These are phyloP conservation scores for Triplophysa rosa DNA, from an alignment of 2,113 vertebrate genomes.

Conservation along the genomic window DNA sequence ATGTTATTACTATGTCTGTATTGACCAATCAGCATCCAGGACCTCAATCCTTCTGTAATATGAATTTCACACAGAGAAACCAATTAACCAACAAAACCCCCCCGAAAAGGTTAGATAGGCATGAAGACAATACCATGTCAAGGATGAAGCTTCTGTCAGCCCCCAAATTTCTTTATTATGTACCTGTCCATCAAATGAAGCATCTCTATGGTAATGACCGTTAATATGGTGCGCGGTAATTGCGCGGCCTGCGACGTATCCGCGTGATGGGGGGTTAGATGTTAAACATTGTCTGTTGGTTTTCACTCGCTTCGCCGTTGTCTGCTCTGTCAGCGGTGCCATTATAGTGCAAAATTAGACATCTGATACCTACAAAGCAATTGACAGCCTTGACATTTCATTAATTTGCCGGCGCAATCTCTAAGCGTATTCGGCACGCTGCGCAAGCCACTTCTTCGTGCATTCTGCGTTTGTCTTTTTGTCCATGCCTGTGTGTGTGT, in stretches of 20 bases:
- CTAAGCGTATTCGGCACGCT: conserved; percentile 65
- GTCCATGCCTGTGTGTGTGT: conserved; percentile 62
- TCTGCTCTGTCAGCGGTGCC: conserved; percentile 48
- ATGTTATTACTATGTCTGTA: neutral
- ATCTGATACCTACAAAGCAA: conserved; percentile 65
- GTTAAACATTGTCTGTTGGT: conserved; percentile 60
- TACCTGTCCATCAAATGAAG: conserved; percentile 55
- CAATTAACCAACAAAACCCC: conserved; percentile 19
- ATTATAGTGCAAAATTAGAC: conserved; percentile 68
- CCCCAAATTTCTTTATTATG: conserved; percentile 59
- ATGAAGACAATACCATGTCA: conserved; percentile 42
- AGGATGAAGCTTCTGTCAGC: conserved; percentile 47
- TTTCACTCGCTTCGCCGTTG: conserved; percentile 55
- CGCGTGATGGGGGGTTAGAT: conserved; percentile 41
- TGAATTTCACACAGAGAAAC: neutral
- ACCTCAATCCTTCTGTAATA: neutral
- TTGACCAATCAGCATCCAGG: neutral
- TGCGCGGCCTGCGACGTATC: conserved; percentile 53
- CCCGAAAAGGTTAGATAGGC: conserved; percentile 18
- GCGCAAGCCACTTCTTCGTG: conserved; percentile 59
- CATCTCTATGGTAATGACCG: conserved; percentile 55
- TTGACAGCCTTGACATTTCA: conserved; percentile 79
- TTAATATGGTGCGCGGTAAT: conserved; percentile 62
- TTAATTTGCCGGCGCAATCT: conserved; percentile 80
- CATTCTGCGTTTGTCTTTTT: neutral